Conservation (phyloP, 1,140 invertebrate species). For the Drosophila nigromelanica region DNA sequence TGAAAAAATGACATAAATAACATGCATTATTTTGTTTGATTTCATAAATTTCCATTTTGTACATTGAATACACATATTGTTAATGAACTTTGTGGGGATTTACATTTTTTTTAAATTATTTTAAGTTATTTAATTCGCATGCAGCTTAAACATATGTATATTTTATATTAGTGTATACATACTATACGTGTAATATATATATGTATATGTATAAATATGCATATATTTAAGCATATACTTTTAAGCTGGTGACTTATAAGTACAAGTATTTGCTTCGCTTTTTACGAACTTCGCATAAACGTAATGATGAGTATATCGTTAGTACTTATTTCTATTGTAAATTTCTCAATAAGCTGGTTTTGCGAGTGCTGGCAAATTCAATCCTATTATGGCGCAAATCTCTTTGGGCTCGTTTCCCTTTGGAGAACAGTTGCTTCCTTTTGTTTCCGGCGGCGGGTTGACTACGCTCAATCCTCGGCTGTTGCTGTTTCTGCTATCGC, state of each 20-base stretch:
- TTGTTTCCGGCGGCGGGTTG: conserved; percentile 63
- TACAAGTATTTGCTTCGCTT: conserved; percentile 8
- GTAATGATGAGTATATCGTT: conserved; percentile 14
- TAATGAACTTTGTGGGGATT: conserved; percentile 26
- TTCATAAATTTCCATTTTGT: conserved; percentile 55
- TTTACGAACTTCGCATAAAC: conserved; percentile 3
- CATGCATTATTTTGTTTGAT: conserved; percentile 63
- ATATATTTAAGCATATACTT: conserved; percentile 13
- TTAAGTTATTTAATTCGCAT: conserved; percentile 33
- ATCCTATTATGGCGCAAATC: conserved; percentile 68
- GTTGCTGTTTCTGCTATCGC: conserved; percentile 6
- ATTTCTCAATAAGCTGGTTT: conserved; percentile 48
- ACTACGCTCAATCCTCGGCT: conserved; percentile 43
- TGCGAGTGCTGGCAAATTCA: conserved; percentile 50
- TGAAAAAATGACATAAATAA: conserved; percentile 58
- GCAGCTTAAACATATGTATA: conserved; percentile 34
- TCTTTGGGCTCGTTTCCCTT: conserved; percentile 53
- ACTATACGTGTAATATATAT: conserved; percentile 35
- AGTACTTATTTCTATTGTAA: conserved; percentile 51
- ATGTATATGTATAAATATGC: conserved; percentile 8
- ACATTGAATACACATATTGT: conserved; percentile 50
- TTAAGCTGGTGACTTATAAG: conserved; percentile 12
- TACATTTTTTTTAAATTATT: background rate
- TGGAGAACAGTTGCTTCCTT: conserved; percentile 36
- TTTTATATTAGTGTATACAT: conserved; percentile 35